Evolutionary conservation across 2,888 invertebrate species (phyloP).

Genomic region (Rambutsinella grinnellia): DNA sequence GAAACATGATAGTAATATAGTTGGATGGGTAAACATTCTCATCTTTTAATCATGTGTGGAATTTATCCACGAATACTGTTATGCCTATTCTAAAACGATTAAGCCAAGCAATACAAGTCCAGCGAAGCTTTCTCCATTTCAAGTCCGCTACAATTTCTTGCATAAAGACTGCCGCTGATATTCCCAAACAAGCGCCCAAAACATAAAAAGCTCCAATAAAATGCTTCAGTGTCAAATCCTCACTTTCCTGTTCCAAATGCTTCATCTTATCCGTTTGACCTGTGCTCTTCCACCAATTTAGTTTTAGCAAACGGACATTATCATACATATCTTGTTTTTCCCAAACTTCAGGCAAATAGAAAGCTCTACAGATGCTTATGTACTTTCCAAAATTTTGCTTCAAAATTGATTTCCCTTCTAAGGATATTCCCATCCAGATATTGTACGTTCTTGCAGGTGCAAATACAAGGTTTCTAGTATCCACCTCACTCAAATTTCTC

Average conservation of each 20-base stretch:
- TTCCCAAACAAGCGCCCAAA: conserved; percentile 12
- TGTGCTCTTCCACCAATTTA: conserved; percentile 51
- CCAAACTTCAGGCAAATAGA: conserved; percentile 52
- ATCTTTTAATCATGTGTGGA: too few species aligned
- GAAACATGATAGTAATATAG: too few species aligned
- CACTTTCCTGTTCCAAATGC: conserved; percentile 8
- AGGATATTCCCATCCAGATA: conserved; percentile 40
- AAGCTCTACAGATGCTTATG: conserved; percentile 36
- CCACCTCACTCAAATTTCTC: conserved; percentile 44
- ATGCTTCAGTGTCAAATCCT: conserved; percentile 53
- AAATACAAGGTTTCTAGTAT: conserved; percentile 46
- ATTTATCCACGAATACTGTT: too few species aligned
- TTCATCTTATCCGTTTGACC: conserved; percentile 50
- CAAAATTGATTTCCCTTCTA: conserved; percentile 54
- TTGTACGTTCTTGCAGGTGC: conserved; percentile 56
- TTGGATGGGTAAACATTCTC: too few species aligned
- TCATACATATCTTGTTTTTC: conserved; percentile 51
- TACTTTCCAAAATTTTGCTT: conserved; percentile 47
- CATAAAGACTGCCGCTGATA: conserved; percentile 13
- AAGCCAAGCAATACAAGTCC: too few species aligned
- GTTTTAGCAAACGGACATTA: conserved; percentile 48
- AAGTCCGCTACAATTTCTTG: conserved; percentile 5
- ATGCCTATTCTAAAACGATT: too few species aligned
- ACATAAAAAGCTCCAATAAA: conserved; percentile 50
- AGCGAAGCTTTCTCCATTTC: too few species aligned